phyloP scores from a whole-genome alignment of 2,888 invertebrate species.

The Agrilus cyanescens region DNA sequence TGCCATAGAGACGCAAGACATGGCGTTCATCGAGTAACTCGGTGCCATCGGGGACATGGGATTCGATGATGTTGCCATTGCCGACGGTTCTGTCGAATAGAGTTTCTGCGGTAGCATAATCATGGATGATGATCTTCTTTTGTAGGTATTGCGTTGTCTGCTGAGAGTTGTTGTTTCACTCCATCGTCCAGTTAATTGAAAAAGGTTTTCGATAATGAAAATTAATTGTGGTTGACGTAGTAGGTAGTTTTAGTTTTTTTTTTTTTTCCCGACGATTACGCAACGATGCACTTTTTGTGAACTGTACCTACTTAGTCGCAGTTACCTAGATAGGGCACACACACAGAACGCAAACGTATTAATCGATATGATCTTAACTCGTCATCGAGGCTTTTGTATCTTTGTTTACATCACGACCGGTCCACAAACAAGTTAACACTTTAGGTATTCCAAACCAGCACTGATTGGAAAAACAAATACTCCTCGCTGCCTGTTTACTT shows the following conservation, averaged over 20 bases:
- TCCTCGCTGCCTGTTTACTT: conserved; percentile 40
- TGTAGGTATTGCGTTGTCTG: too few relatives aligned
- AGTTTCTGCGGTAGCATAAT: conserved; percentile 55
- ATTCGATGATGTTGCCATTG: conserved; percentile 55
- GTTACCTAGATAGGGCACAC: too few relatives aligned
- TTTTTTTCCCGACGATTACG: too few relatives aligned
- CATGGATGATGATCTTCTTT: neutral
- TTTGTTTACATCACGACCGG: conserved; percentile 40
- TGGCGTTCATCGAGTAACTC: conserved; percentile 68
- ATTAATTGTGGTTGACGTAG: too few relatives aligned
- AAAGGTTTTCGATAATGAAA: too few relatives aligned
- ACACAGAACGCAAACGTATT: conserved; percentile 15
- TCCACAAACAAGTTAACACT: conserved; percentile 40
- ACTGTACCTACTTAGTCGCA: too few relatives aligned
- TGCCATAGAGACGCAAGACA: conserved; percentile 60
- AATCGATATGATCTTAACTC: conserved; percentile 35
- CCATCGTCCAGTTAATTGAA: too few relatives aligned
- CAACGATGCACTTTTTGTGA: too few relatives aligned
- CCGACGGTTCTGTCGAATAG: conserved; percentile 53
- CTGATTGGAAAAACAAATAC: conserved; percentile 47
- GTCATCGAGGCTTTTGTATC: conserved; percentile 38
- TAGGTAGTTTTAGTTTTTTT: too few relatives aligned
- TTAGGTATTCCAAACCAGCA: conserved; percentile 40
- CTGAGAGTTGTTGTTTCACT: too few relatives aligned
- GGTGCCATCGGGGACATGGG: conserved; percentile 67